These are phyloP conservation scores for Bothrops alternatus DNA, from an alignment of 2,797 vertebrate species.

Conservation along the genomic window DNA sequence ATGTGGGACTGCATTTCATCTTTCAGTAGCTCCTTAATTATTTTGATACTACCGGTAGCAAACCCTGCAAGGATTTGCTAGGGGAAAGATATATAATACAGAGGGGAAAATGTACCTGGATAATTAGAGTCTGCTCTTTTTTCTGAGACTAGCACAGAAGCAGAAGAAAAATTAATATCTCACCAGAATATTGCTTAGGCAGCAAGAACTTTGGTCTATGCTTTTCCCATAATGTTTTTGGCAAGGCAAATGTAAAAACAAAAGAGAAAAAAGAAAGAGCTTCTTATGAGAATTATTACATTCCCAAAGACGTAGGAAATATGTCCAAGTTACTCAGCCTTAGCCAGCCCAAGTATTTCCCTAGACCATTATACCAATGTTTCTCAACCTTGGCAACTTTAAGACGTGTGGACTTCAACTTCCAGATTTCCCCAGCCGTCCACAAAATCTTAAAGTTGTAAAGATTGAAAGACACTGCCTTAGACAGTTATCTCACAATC, in stretches of 20 bases:
- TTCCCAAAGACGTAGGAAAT: background rate
- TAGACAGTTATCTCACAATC: background rate
- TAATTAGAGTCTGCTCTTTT: background rate
- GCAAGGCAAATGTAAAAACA: constrained; percentile 1
- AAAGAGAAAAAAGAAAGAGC: background rate
- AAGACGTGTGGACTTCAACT: background rate
- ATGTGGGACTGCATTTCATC: background rate
- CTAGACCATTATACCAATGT: background rate
- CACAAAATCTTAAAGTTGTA: background rate
- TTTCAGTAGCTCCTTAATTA: constrained; percentile 1
- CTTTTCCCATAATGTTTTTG: constrained; percentile 3
- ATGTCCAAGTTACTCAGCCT: background rate
- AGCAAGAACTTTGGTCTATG: constrained; percentile 29
- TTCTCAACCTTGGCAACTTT: background rate
- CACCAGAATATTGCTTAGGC: background rate
- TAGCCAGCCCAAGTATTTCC: background rate
- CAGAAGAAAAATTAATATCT: background rate
- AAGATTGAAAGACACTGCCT: background rate
- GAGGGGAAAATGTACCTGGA: background rate
- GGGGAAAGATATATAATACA: background rate
- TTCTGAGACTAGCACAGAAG: background rate
- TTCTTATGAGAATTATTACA: background rate
- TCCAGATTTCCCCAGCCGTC: background rate
- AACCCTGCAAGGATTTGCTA: background rate
- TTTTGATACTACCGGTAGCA: constrained; percentile 12